These are phyloP conservation scores for Zapus hudsonius DNA, from an alignment of 2,113 vertebrate species.

Conservation along the genomic window DNA sequence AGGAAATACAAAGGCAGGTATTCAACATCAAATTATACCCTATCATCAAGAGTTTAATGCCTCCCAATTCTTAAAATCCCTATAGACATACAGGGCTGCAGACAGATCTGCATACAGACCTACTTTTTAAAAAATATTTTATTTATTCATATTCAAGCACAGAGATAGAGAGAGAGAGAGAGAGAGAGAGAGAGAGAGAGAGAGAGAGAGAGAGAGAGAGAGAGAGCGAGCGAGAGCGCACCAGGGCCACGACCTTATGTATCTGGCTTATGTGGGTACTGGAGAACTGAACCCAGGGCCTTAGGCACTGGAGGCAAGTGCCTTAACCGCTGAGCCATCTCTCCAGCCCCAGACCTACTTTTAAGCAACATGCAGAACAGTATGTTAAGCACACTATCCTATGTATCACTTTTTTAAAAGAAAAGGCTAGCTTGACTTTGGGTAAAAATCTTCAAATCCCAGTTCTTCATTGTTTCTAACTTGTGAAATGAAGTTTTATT, in stretches of 20 bases:
- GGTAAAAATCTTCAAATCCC: neutral
- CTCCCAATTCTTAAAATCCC: neutral
- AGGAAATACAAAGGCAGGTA: neutral
- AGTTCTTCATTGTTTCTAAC: neutral
- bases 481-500: conserved; percentile 9
- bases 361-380: neutral
- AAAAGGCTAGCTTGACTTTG: neutral
- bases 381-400: neutral
- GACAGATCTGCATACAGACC: neutral
- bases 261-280: no score
- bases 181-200: no score
- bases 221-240: no score
- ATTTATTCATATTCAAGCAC: no score
- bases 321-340: no score
- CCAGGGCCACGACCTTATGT: no score
- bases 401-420: neutral
- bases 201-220: no score
- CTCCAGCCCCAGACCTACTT: no score
- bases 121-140: neutral
- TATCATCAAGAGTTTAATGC: neutral
- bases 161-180: no score
- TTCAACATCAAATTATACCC: conserved; percentile 1
- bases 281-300: no score
- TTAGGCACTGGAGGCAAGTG: no score
- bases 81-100: neutral